Base-by-base conservation (phyloP, 2,888 invertebrate species). In the Spodoptera picta region DNA sequence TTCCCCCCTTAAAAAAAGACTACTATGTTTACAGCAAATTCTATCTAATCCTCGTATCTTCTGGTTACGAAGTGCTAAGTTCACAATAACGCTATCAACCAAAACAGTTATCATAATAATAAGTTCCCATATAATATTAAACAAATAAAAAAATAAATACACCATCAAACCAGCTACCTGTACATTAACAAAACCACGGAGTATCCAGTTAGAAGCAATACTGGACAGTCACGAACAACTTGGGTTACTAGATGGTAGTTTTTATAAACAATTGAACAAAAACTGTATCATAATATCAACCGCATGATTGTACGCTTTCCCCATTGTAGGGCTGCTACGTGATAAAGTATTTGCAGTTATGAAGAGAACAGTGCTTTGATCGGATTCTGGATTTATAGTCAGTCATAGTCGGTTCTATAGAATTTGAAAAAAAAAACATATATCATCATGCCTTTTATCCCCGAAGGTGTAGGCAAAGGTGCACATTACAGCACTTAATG, bases 221-320 rank as follows among this genome's bases (percentile, higher is more conserved):
- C 80, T 56, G 75, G 61, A 44, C 52, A 60, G 81, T 88, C 92
- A 93, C 92, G 93, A 92, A 86, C 84, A 64, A 61, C 65, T 71
- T 87, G 81, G 90, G 89, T 88, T 88, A 83, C 83, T 84, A 90
- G 89, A 89, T 89, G 83, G 82, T 81, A 64, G 83, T 88, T 90
- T 89, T 90, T 90, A 85, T 85, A 80, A 81, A 83, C 81, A 83
- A 84, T 81, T 77, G 78, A 62, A 87, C 83, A 91, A 92, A 92
- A 92, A 91, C 89, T 84, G 81, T 86, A 90, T 88, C 89, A 85
- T 86, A 85, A 84, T 80, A 69, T 65, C 43, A 70, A 92, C 92
- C 92, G 84, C 92, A 92, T 83, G 85, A 88, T 88, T 86, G 83
- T 81, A 72, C 82, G 84, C 82, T 86, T 87, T 86, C 84, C 82